Conservation (phyloP, 1,140 invertebrate species). For the Bombus huntii region DNA sequence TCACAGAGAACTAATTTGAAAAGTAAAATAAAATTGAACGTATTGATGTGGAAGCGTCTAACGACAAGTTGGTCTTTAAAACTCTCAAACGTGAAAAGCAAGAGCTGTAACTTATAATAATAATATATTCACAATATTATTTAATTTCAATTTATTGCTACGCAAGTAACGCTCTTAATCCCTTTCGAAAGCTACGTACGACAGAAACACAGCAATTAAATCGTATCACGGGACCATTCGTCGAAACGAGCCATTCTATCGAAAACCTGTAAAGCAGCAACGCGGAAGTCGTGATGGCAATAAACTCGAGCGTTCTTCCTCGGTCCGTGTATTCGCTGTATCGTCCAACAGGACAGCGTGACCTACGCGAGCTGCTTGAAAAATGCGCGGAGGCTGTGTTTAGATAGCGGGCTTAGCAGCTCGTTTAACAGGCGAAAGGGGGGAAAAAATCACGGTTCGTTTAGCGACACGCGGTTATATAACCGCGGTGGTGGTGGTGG, state of each 20-base stretch:
- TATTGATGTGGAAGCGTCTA: no score
- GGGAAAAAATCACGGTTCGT: slow-evolving; percentile 42
- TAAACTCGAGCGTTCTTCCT: slow-evolving; percentile 34
- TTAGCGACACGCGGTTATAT: slow-evolving; percentile 20
- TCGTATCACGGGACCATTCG: not conserved
- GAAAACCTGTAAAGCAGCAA: slow-evolving; percentile 48
- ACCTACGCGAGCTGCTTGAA: slow-evolving; percentile 18
- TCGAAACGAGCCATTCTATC: not conserved
- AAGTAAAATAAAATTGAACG: no score
- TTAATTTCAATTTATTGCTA: not conserved
- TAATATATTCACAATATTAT: no score
- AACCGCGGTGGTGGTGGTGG: slow-evolving; percentile 9
- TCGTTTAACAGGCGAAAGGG: not conserved
- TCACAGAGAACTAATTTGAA: not conserved
- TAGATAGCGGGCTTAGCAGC: slow-evolving; percentile 52
- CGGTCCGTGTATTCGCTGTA: slow-evolving; percentile 2
- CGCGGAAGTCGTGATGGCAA: slow-evolving; percentile 15
- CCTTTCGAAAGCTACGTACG: not conserved
- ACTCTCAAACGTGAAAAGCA: no score
- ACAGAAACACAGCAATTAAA: not conserved
- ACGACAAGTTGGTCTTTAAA: no score
- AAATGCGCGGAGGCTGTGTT: slow-evolving; percentile 43
- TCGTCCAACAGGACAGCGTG: slow-evolving; percentile 18
- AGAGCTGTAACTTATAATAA: no score
- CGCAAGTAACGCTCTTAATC: not conserved